A percentile compares a stretch with the other conserved stretches of the same genome.
phyloP scores from a whole-genome alignment of 2,888 invertebrate species.

The Drosophila ezoana region DNA sequence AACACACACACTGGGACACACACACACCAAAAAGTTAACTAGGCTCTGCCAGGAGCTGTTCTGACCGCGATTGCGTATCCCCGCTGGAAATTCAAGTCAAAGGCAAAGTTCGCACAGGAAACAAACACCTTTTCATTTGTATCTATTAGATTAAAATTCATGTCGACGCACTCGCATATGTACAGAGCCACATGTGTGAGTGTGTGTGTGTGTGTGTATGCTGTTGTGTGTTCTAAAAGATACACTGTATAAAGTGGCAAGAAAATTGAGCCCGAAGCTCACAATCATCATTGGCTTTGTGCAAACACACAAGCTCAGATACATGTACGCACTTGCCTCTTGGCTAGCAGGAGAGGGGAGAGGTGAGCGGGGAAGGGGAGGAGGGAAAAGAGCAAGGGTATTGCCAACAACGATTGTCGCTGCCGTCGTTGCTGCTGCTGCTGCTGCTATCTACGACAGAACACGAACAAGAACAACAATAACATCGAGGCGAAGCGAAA shows the following conservation, averaged over 20 bases:
- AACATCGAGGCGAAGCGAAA: slow-evolving; percentile 33
- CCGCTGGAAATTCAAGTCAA: slow-evolving; percentile 37
- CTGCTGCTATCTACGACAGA: slow-evolving; percentile 58
- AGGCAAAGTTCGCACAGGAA: slow-evolving; percentile 65
- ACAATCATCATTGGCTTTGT: slow-evolving; percentile 78
- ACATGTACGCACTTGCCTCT: slow-evolving; percentile 11
- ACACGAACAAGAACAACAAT: slow-evolving; percentile 61
- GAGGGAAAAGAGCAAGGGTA: slow-evolving; percentile 15
- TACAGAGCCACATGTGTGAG: slow-evolving; percentile 21
- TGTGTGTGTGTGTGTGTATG: slow-evolving; percentile 17
- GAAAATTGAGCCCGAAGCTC: slow-evolving; percentile 63
- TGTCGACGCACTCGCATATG: slow-evolving; percentile 69
- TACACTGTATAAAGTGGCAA: slow-evolving; percentile 61
- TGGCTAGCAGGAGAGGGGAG: not conserved
- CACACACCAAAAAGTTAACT: slow-evolving; percentile 29
- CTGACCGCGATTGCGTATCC: slow-evolving; percentile 43
- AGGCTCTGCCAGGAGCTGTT: slow-evolving; percentile 2
- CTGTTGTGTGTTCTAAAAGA: slow-evolving; percentile 21
- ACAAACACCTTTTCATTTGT: slow-evolving; percentile 84
- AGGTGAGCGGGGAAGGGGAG: not conserved
- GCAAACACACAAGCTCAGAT: slow-evolving; percentile 43
- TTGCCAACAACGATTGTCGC: slow-evolving; percentile 38
- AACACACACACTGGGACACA: slow-evolving; percentile 23
- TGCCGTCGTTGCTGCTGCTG: slow-evolving; percentile 32
- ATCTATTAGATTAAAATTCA: slow-evolving; percentile 85